phyloP scores from a whole-genome alignment of 2,797 vertebrate species.

The Sebastes vulpes region DNA sequence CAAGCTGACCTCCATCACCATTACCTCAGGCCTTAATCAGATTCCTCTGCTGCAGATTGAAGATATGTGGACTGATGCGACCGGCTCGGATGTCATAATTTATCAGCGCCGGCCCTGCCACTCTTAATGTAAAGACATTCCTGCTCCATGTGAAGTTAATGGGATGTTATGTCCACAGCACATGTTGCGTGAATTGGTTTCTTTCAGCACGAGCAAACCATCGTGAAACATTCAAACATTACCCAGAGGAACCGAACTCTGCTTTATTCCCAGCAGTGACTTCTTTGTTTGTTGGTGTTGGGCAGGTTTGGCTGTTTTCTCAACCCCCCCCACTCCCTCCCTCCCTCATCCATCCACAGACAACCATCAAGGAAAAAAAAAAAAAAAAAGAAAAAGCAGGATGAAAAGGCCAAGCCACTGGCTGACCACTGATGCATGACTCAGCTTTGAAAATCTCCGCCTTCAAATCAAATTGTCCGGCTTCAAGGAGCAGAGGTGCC shows the following conservation, averaged over 20 bases:
- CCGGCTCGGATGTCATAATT: constrained; percentile 79
- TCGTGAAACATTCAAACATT: constrained; percentile 33
- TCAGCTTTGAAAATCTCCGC: constrained; percentile 80
- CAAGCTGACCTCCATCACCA: constrained; percentile 73
- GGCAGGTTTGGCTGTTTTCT: constrained; percentile 44
- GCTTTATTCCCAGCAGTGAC: constrained; percentile 41
- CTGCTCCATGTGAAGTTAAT: constrained; percentile 69
- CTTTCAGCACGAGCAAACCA: constrained; percentile 53
- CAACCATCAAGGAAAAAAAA: constrained; percentile 57
- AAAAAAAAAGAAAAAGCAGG: constrained; percentile 9
- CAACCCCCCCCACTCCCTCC: neutral
- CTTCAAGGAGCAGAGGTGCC: constrained; percentile 66
- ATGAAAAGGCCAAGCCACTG: constrained; percentile 72
- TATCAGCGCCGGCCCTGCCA: constrained; percentile 62
- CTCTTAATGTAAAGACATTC: constrained; percentile 73
- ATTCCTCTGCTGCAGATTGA: constrained; percentile 75
- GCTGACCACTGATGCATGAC: constrained; percentile 79
- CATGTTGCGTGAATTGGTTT: constrained; percentile 61
- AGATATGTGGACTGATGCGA: constrained; percentile 71
- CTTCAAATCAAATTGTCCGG: constrained; percentile 77
- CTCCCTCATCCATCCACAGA: constrained; percentile 22
- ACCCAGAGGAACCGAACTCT: constrained; percentile 21
- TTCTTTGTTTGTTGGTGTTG: constrained; percentile 72
- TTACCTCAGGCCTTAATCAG: constrained; percentile 80
- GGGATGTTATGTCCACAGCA: constrained; percentile 63